phyloP scores from a whole-genome alignment of 2,888 invertebrate genomes.

The Pollenia labialis region DNA sequence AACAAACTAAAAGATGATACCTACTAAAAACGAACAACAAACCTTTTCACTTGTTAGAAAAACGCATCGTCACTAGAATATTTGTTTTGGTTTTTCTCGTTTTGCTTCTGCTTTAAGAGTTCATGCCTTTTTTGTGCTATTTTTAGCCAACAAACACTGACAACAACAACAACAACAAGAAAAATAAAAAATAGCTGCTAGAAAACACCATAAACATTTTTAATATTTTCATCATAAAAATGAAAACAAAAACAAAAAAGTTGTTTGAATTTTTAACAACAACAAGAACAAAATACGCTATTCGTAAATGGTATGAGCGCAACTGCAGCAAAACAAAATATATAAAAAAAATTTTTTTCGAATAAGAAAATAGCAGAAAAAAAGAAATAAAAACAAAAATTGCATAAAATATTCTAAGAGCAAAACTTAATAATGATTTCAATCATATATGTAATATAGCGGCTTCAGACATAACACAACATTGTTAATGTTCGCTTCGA shows the following conservation, averaged over 20 bases:
- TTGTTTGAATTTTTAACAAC: not conserved
- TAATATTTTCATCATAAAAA: slow-evolving; percentile 61
- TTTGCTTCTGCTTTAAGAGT: slow-evolving; percentile 39
- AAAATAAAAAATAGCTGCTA: slow-evolving; percentile 12
- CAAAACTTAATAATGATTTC: not conserved
- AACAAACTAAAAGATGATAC: not conserved
- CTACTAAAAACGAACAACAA: slow-evolving; percentile 38
- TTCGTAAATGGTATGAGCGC: slow-evolving; percentile 57
- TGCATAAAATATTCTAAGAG: not conserved
- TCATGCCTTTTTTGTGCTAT: slow-evolving; percentile 58
- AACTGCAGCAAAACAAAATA: slow-evolving; percentile 20
- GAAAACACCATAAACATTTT: slow-evolving; percentile 52
- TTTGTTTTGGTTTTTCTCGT: not conserved
- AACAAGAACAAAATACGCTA: slow-evolving; percentile 34
- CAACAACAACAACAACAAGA: slow-evolving; percentile 15
- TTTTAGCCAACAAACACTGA: slow-evolving; percentile 48
- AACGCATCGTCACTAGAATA: slow-evolving; percentile 45
- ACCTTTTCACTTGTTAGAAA: slow-evolving; percentile 69
- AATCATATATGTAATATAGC: not conserved
- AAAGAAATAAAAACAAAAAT: not conserved
- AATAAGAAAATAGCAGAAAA: slow-evolving; percentile 11
- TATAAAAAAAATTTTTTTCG: not conserved
- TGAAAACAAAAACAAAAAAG: slow-evolving; percentile 38
- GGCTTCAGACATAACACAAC: slow-evolving; percentile 66
- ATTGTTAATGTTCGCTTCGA: slow-evolving; percentile 14